Percentiles rank a stretch among this genome's conserved stretches.
Conservation (phyloP, 23 tunicate genomes). For the Botrylloides violaceus region DNA sequence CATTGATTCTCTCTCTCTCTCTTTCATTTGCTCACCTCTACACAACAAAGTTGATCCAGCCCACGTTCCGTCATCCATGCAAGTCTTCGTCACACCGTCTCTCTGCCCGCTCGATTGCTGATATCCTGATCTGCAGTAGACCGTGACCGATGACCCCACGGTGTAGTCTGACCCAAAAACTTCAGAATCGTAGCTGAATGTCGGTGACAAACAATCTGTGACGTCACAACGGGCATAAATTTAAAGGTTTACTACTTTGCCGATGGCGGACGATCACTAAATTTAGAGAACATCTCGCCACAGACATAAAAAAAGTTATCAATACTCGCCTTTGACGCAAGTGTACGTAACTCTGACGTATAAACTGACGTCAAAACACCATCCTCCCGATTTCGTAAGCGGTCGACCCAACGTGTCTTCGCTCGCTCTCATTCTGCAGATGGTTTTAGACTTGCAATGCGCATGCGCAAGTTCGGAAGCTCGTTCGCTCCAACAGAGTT, state of each 20-base stretch:
- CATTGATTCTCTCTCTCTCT: too few relatives aligned
- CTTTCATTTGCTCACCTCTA: constrained; percentile 15
- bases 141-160: constrained; percentile 12
- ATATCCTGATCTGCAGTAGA: constrained; percentile 15
- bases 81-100: constrained; percentile 13
- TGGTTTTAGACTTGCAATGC: constrained; percentile 8
- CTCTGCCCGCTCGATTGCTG: constrained; percentile 8
- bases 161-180: background rate
- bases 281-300: too few relatives aligned
- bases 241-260: too few relatives aligned
- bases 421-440: constrained; percentile 10
- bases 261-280: too few relatives aligned
- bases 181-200: background rate
- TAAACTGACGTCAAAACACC: constrained; percentile 12
- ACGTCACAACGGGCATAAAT: background rate
- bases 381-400: background rate
- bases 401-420: constrained; percentile 11
- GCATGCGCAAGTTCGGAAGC: constrained; percentile 9
- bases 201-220: constrained; percentile 19
- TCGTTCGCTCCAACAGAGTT: constrained; percentile 3
- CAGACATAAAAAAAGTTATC: too few relatives aligned
- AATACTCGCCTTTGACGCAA: constrained; percentile 15
- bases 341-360: constrained; percentile 9
- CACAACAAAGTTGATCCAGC: constrained; percentile 12
- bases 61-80: constrained; percentile 18